phyloP scores from a whole-genome alignment of 2,888 invertebrate species.

The Sinotaia quadrata region DNA sequence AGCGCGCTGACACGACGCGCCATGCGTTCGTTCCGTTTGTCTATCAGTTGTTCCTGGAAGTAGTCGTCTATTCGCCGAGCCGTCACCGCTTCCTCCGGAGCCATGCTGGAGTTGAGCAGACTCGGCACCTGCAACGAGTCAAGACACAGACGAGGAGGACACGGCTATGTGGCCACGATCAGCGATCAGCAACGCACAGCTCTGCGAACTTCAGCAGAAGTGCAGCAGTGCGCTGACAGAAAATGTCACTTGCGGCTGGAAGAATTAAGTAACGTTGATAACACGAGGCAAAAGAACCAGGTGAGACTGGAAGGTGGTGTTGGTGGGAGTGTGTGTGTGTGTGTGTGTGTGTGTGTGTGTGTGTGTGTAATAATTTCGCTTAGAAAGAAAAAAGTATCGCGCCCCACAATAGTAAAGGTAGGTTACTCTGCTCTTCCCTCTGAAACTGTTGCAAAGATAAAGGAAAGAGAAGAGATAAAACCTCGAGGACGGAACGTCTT shows the following conservation, averaged over 20 bases:
- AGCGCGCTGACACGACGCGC: slow-evolving; percentile 72
- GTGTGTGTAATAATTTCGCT: background rate
- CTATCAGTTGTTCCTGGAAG: slow-evolving; percentile 75
- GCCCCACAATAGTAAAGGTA: background rate
- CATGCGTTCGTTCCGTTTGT: slow-evolving; percentile 75
- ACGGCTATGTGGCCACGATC: too few relatives aligned
- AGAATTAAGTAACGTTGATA: background rate
- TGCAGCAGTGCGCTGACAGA: background rate
- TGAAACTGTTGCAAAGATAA: too few relatives aligned
- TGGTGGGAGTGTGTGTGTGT: background rate
- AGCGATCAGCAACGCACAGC: too few relatives aligned
- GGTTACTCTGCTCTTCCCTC: background rate
- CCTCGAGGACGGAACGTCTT: too few relatives aligned
- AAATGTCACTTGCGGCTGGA: background rate
- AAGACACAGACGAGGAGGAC: too few relatives aligned
- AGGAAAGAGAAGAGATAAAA: too few relatives aligned
- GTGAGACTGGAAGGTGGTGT: slow-evolving; percentile 6
- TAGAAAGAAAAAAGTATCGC: background rate
- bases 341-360: slow-evolving; percentile 4
- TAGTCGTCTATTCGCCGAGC: slow-evolving; percentile 73
- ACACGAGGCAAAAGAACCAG: background rate
- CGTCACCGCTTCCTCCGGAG: slow-evolving; percentile 59
- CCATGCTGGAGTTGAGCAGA: slow-evolving; percentile 67
- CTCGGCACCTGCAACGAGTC: slow-evolving; percentile 67
- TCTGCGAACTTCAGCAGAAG: background rate